Evolutionary conservation across 2,888 invertebrate genomes (phyloP).

Genomic region (Hypselothyrea guttata): DNA sequence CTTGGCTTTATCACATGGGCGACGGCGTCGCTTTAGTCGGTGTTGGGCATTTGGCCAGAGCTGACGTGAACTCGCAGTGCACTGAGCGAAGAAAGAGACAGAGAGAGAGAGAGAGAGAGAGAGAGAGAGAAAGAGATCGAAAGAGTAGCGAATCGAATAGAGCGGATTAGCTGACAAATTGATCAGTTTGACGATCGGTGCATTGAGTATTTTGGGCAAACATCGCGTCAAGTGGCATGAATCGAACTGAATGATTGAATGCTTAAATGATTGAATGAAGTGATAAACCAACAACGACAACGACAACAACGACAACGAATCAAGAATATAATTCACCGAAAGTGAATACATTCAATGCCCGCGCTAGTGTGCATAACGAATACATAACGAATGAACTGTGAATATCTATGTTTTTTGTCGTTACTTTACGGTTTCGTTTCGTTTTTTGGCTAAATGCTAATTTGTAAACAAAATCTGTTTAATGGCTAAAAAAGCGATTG

Average conservation of each 20-base stretch:
- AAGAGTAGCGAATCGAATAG: not conserved
- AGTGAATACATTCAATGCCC: constrained; percentile 7
- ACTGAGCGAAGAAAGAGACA: not conserved
- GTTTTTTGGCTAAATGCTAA: constrained; percentile 15
- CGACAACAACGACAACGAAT: not conserved
- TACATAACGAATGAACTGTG: constrained; percentile 9
- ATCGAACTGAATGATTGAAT: constrained; percentile 3
- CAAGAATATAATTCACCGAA: constrained; percentile 5
- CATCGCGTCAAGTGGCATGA: constrained; percentile 8
- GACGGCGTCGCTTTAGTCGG: constrained; percentile 56
- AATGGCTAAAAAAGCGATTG: constrained; percentile 28
- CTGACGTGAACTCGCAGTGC: constrained; percentile 50
- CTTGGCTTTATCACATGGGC: constrained; percentile 40
- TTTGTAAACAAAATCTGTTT: constrained; percentile 13
- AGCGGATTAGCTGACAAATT: constrained; percentile 7
- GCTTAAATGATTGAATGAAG: constrained; percentile 3
- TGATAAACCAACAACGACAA: not conserved
- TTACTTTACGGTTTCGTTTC: no score
- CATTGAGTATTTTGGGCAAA: not conserved
- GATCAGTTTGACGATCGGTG: not conserved
- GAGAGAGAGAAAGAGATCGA: constrained; percentile 1
- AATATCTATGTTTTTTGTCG: not conserved
- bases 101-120: not conserved
- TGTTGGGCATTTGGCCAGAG: constrained; percentile 68
- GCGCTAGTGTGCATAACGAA: constrained; percentile 11